Conservation (phyloP, 2,113 vertebrate genomes). For the Blennius ocellaris region DNA sequence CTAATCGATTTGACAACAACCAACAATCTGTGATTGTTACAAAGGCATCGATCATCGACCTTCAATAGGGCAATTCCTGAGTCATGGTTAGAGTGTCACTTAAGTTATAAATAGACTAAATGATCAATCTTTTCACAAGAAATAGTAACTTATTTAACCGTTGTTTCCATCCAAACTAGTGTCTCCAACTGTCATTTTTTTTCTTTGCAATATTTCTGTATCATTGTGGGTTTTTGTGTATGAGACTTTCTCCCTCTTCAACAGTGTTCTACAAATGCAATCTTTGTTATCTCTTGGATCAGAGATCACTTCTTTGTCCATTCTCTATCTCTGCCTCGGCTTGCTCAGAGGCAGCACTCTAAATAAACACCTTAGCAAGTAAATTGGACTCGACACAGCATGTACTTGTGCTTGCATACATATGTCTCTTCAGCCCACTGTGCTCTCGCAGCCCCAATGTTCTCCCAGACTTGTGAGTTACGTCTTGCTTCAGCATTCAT, state of each 20-base stretch:
- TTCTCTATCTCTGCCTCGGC: conserved; percentile 14
- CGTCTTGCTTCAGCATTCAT: conserved; percentile 4
- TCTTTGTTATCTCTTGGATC: conserved; percentile 13
- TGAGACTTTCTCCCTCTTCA: not conserved
- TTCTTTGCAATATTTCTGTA: not conserved
- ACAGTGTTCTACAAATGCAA: conserved; percentile 14
- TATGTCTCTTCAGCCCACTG: not conserved
- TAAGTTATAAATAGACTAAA: not conserved
- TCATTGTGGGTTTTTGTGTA: not conserved
- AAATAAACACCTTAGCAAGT: conserved; percentile 48
- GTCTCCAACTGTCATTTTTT: not conserved
- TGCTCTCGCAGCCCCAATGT: not conserved
- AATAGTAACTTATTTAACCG: not conserved
- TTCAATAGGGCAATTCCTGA: not conserved
- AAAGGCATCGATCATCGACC: too few relatives aligned
- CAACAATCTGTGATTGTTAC: too few relatives aligned
- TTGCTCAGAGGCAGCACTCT: conserved; percentile 36
- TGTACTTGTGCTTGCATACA: not conserved
- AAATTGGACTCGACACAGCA: conserved; percentile 25
- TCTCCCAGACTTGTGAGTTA: not conserved
- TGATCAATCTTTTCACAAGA: not conserved
- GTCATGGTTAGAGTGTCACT: not conserved
- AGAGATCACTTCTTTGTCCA: conserved; percentile 26
- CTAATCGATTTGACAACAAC: too few relatives aligned
- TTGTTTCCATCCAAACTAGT: not conserved